A percentile compares a stretch with the other conserved stretches of the same genome.
phyloP scores from a whole-genome alignment of 2,113 vertebrate genomes.

The Ammospiza nelsoni region DNA sequence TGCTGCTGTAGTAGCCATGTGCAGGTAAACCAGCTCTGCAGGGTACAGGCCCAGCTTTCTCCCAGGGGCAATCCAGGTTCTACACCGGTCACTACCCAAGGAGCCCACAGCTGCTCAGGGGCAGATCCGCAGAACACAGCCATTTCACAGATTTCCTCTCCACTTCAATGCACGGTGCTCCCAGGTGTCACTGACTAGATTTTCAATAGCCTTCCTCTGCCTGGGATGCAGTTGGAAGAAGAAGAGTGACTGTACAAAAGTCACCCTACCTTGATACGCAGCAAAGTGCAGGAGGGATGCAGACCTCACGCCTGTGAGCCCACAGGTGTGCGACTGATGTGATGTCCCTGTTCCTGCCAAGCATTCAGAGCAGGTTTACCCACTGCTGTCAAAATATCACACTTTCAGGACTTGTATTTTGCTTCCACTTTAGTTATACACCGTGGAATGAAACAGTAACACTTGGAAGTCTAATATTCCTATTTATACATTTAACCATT shows the following conservation, averaged over 20 bases:
- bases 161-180: neutral
- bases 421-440: neutral
- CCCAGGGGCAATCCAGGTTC: neutral
- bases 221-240: neutral
- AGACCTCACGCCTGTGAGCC: neutral
- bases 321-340: neutral
- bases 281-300: neutral
- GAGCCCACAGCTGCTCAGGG: rapidly evolving
- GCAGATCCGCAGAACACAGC: neutral
- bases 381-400: neutral
- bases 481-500: conserved; percentile 42
- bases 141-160: neutral
- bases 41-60: neutral
- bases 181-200: neutral
- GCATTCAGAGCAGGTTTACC: neutral
- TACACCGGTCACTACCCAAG: rapidly evolving
- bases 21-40: neutral
- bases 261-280: neutral
- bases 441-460: neutral
- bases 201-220: neutral
- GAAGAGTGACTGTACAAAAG: neutral
- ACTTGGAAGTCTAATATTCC: neutral
- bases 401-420: neutral
- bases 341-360: neutral
- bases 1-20: neutral